A percentile compares a stretch with the other conserved stretches of the same genome.
Conservation (phyloP, 2,797 vertebrate species). For the Lacerta bilineata region DNA sequence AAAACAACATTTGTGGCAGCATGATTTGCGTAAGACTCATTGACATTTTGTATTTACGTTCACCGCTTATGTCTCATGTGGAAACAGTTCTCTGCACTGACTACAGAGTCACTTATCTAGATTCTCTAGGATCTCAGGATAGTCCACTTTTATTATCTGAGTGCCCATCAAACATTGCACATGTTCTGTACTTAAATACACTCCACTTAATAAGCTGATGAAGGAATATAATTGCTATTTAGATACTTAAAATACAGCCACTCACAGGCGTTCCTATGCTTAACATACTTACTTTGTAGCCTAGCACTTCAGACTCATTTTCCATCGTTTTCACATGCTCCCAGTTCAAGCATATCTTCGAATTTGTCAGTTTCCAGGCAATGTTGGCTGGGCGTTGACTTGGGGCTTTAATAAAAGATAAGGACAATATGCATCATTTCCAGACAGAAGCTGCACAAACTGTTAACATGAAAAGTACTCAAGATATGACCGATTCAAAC, state of each 20-base stretch:
- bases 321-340: slow-evolving; percentile 90
- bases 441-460: slow-evolving; percentile 18
- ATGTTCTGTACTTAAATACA: neutral
- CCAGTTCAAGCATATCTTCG: slow-evolving; percentile 91
- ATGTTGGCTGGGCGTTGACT: slow-evolving; percentile 88
- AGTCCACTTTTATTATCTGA: neutral
- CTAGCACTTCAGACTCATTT: slow-evolving; percentile 91
- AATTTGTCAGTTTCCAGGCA: slow-evolving; percentile 90
- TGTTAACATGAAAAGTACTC: slow-evolving; percentile 39
- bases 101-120: slow-evolving; percentile 10
- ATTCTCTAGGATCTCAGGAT: neutral
- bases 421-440: slow-evolving; percentile 57
- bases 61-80: neutral
- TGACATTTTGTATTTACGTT: neutral
- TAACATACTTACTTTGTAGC: slow-evolving; percentile 88
- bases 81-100: slow-evolving; percentile 28
- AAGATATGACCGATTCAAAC: slow-evolving; percentile 53
- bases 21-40: neutral
- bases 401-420: slow-evolving; percentile 83
- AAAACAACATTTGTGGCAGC: slow-evolving; percentile 36
- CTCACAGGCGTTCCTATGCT: accelerated
- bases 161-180: neutral
- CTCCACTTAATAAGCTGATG: neutral
- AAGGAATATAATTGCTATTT: neutral
- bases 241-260: neutral